These are phyloP conservation scores for Nyctereutes procyonoides DNA, from an alignment of 2,113 vertebrate genomes.

Conservation along the genomic window DNA sequence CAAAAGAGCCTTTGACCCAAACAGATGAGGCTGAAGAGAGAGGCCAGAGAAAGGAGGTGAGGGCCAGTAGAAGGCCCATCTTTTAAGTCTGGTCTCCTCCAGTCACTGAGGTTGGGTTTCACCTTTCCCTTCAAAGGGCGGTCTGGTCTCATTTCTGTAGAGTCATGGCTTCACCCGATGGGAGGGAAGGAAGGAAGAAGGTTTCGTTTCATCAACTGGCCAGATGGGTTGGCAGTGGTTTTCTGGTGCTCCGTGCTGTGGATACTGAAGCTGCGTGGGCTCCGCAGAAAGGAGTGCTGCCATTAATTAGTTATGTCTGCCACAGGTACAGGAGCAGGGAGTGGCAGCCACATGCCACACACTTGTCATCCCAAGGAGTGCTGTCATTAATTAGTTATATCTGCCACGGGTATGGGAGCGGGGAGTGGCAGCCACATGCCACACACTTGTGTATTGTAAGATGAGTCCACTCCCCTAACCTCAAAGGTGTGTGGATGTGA, in stretches of 20 bases:
- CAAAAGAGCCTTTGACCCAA: not conserved
- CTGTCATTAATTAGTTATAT: not conserved
- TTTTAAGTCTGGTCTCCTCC: not conserved
- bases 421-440: constrained; percentile 41
- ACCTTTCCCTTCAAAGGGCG: not conserved
- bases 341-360: constrained; percentile 30
- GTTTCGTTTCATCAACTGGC: not conserved
- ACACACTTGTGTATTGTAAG: constrained; percentile 22
- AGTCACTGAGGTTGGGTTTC: not conserved
- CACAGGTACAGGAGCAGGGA: not conserved
- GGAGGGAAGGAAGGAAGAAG: not conserved
- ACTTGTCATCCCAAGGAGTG: not conserved
- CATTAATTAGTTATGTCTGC: not conserved
- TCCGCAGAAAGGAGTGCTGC: not conserved
- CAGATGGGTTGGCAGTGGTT: not conserved
- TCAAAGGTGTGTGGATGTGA: constrained; percentile 40
- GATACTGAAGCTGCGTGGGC: not conserved
- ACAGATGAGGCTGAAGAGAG: not conserved
- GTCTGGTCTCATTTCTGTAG: not conserved
- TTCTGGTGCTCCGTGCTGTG: not conserved
- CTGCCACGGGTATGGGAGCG: not conserved
- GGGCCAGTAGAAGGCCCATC: not conserved
- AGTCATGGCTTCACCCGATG: not conserved
- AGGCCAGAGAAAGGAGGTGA: not conserved
- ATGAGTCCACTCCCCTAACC: constrained; percentile 23